Evolutionary conservation across 2,113 vertebrate species (phyloP).

Genomic region (Monopterus albus): DNA sequence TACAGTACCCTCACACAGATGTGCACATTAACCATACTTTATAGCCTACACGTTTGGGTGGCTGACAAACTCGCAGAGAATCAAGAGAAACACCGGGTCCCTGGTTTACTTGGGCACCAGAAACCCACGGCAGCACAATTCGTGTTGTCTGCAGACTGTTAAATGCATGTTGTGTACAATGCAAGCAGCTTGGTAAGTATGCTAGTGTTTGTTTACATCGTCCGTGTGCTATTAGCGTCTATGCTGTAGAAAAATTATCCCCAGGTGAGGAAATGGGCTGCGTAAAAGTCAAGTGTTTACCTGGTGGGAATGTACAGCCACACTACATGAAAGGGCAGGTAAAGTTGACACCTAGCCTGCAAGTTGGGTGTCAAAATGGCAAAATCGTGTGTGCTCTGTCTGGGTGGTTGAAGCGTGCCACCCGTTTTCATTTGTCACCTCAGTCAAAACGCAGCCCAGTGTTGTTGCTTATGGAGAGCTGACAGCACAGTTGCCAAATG

Average conservation of each 20-base stretch:
- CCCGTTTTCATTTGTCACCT: not conserved
- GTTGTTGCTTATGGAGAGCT: constrained; percentile 43
- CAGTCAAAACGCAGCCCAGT: constrained; percentile 33
- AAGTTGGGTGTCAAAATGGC: constrained; percentile 38
- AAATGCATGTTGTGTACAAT: constrained; percentile 14
- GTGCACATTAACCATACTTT: not conserved
- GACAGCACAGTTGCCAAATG: constrained; percentile 69
- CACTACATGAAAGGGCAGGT: not conserved
- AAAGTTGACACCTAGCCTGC: constrained; percentile 17
- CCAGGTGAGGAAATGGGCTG: constrained; percentile 13
- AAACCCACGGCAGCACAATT: not conserved
- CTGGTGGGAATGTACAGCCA: constrained; percentile 16
- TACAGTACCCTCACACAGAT: not conserved
- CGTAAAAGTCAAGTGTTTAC: not conserved
- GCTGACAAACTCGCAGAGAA: constrained; percentile 31
- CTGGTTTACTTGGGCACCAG: not conserved
- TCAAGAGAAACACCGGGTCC: constrained; percentile 42
- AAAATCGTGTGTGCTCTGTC: constrained; percentile 48
- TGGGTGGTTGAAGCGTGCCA: constrained; percentile 24
- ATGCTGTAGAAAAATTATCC: not conserved
- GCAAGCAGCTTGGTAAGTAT: constrained; percentile 25
- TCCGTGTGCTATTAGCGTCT: not conserved
- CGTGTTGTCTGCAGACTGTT: constrained; percentile 16
- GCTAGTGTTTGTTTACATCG: constrained; percentile 68
- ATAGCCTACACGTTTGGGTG: constrained; percentile 10